A percentile compares a stretch with the other conserved stretches of the same genome.
These are phyloP conservation scores for Thymelicus sylvestris DNA, from an alignment of 2,888 invertebrate genomes.

Conservation along the genomic window DNA sequence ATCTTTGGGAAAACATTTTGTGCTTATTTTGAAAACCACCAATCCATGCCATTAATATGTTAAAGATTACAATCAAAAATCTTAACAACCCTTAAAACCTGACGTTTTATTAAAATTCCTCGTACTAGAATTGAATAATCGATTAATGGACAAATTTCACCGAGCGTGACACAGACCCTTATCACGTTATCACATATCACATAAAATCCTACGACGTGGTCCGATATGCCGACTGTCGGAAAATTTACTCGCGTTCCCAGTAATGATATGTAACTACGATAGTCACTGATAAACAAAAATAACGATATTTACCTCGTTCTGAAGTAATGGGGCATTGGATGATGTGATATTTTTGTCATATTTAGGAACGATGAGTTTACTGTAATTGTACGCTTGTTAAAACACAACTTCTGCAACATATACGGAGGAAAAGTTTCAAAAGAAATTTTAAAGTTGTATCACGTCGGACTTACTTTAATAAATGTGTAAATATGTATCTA, in stretches of 20 bases:
- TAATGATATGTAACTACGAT: not conserved
- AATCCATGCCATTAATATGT: no score
- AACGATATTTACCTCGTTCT: not conserved
- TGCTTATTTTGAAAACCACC: no score
- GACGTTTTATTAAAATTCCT: not conserved
- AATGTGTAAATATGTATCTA: no score
- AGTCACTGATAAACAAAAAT: constrained; percentile 3
- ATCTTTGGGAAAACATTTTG: no score
- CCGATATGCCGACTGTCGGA: constrained; percentile 1
- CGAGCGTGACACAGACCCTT: not conserved
- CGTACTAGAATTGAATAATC: not conserved
- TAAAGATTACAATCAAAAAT: no score
- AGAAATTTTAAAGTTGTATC: no score
- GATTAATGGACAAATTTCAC: not conserved
- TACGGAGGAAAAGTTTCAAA: no score
- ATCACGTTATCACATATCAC: not conserved
- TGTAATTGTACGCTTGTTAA: no score
- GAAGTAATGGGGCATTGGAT: not conserved
- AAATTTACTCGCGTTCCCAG: constrained; percentile 3
- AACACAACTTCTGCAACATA: no score
- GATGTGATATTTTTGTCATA: not conserved
- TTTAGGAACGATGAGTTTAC: no score
- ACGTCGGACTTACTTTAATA: no score
- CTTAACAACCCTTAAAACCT: no score
- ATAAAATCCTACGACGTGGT: not conserved